Evolutionary conservation across 2,113 vertebrate species (phyloP), one percentile per base, ranked within the genome.

Genomic region (Trachemys scripta): DNA sequence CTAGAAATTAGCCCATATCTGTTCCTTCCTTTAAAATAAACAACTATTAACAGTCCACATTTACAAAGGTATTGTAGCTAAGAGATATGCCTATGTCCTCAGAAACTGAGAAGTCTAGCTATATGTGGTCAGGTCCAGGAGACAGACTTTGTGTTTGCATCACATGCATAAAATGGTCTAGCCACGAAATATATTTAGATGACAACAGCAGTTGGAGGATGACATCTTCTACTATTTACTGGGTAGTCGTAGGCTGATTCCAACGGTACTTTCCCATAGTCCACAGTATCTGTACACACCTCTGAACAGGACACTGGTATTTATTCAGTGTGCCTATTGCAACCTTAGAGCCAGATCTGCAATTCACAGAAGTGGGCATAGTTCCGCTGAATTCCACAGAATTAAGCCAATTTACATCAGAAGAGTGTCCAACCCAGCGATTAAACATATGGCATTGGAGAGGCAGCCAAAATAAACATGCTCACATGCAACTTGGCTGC

Each of bases 1-100:
- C 22, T 19, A 76, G 8, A 31, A 11, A 69, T 53, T 84, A 76
- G 27, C 50, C 51, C 42, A n/a, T 92, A 84, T 87, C 24, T 5
- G 79, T n/a, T 59, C 50, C 65, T 29, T n/a, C 85, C 95, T 92
- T 59, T 45, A 82, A 92, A 89, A 2, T 49, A 82, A 84, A 10
- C 59, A 10, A 53, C 84, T 86, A 62, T 82, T 54, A 90, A 94
- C 91, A 51, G 11, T 92, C 57, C 13, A 83, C 16, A 29, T 5
- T 94, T 29, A 59, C 51, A 8, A n/a, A 59, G 79, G 81, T 42
- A 42, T 1, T 85, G 53, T 1, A 25, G 79, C 27, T 85, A 50
- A 59, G 5, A 5, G 16, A 94, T 19, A 93, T 54, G 16, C 27
- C n/a, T 35, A 80, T 19, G 82, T 81, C 29, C 82, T 87, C 65